phyloP scores from a whole-genome alignment of 1,140 invertebrate genomes.

The Geopemphigus sp. region DNA sequence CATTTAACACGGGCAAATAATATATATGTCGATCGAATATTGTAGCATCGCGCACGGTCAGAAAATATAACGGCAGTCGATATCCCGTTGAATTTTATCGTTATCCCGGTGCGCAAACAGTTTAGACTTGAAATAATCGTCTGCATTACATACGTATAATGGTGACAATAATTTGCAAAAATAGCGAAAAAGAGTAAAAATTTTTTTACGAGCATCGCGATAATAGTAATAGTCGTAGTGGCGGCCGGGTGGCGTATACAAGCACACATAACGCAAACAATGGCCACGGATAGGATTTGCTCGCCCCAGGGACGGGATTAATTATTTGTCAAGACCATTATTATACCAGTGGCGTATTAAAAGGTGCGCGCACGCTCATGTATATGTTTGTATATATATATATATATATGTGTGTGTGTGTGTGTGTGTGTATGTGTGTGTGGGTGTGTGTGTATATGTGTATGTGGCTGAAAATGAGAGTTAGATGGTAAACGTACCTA shows the following conservation, averaged over 20 bases:
- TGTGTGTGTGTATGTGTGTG: not conserved
- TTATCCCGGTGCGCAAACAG: too few species aligned
- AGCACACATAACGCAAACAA: not conserved
- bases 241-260: not conserved
- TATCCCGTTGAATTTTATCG: too few species aligned
- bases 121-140: too few species aligned
- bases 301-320: conserved; percentile 28
- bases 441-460: not conserved
- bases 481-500: conserved; percentile 4
- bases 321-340: conserved; percentile 44
- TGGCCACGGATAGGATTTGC: conserved; percentile 9
- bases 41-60: not conserved
- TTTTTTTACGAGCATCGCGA: not conserved
- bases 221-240: not conserved
- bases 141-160: too few species aligned
- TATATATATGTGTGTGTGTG: not conserved
- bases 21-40: not conserved
- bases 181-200: too few species aligned
- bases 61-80: too few species aligned
- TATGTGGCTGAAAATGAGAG: too few species aligned
- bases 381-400: too few species aligned
- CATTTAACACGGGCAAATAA: too few species aligned
- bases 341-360: conserved; percentile 19
- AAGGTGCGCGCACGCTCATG: not conserved
- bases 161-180: too few species aligned